These are phyloP conservation scores for Conopomorpha cramerella DNA, from an alignment of 1,140 invertebrate species.

Conservation along the genomic window DNA sequence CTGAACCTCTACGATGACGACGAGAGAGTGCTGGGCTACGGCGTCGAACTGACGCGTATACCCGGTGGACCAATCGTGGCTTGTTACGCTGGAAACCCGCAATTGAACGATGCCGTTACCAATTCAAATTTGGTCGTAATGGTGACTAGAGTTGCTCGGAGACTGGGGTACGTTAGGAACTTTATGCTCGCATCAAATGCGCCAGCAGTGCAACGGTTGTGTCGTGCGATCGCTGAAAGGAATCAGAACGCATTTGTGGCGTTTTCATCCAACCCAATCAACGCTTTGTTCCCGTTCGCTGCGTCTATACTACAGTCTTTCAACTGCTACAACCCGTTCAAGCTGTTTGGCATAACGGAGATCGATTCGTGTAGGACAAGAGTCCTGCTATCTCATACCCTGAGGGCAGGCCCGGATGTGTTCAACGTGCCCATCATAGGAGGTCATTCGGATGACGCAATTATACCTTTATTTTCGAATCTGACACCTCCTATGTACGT, in stretches of 20 bases:
- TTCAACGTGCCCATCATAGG: constrained; percentile 23
- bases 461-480: constrained; percentile 30
- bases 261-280: constrained; percentile 27
- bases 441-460: constrained; percentile 28
- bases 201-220: constrained; percentile 16
- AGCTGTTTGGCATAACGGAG: constrained; percentile 29
- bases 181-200: constrained; percentile 25
- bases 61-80: constrained; percentile 15
- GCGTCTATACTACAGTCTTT: constrained; percentile 20
- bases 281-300: constrained; percentile 30
- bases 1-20: constrained; percentile 24
- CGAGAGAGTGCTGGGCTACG: constrained; percentile 14
- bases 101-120: constrained; percentile 13
- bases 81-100: constrained; percentile 9
- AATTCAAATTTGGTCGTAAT: constrained; percentile 20
- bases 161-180: constrained; percentile 12
- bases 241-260: constrained; percentile 24
- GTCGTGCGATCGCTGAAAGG: constrained; percentile 13
- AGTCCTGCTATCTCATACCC: constrained; percentile 12
- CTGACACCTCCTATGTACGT: constrained; percentile 12
- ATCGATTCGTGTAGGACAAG: constrained; percentile 20
- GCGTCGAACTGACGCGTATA: constrained; percentile 15
- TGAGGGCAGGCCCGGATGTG: constrained; percentile 14
- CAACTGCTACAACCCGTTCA: constrained; percentile 19
- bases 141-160: constrained; percentile 15